Evolutionary conservation across 2,113 vertebrate genomes (phyloP).

Genomic region (Tonatia bakeri): DNA sequence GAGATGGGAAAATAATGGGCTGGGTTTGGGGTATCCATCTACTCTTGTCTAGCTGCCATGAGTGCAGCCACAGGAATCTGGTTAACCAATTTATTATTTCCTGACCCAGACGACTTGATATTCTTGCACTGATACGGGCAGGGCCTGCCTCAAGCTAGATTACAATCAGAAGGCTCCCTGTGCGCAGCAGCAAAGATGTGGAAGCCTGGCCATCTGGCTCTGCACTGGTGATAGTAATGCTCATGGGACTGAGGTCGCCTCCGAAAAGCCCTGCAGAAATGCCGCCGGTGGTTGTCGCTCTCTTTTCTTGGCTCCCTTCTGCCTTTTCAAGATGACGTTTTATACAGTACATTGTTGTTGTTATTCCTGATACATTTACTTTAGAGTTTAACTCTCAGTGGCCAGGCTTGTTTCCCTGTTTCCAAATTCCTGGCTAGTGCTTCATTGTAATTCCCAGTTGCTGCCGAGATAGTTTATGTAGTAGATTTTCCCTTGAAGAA

Average conservation of each 20-base stretch:
- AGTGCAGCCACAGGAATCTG: not conserved
- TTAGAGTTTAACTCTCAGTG: not conserved
- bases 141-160: not conserved
- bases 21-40: not conserved
- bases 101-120: not conserved
- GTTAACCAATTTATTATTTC: not conserved
- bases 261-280: not conserved
- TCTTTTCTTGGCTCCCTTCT: not conserved
- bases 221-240: not conserved
- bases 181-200: not conserved
- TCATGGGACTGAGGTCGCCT: not conserved
- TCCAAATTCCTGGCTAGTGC: not conserved
- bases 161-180: not conserved
- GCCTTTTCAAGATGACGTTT: not conserved
- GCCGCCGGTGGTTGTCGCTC: not conserved
- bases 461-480: not conserved
- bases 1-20: not conserved
- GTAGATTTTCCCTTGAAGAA: not conserved
- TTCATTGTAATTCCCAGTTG: not conserved
- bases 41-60: not conserved
- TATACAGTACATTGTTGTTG: not conserved
- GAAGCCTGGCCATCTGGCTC: not conserved
- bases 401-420: not conserved
- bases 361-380: not conserved
- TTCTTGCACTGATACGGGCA: not conserved